These are phyloP conservation scores for Garrulus glandarius DNA, from an alignment of 2,797 vertebrate species.

Conservation along the genomic window DNA sequence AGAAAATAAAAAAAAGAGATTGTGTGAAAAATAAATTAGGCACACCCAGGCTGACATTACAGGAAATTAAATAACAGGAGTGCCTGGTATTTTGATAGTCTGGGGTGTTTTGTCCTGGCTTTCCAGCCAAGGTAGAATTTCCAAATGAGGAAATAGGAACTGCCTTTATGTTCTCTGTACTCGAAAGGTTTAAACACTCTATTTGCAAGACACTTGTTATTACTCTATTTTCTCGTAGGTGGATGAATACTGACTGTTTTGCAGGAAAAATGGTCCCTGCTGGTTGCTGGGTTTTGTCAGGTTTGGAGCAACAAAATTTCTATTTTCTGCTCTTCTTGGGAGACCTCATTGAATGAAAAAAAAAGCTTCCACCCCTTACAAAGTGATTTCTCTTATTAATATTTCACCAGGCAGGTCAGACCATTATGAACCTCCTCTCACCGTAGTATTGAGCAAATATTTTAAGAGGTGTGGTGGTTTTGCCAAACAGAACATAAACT, in stretches of 20 bases:
- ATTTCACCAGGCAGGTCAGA: constrained; percentile 16
- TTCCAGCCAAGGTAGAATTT: neutral
- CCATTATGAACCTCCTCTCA: neutral
- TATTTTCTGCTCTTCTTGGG: neutral
- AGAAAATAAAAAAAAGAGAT: neutral
- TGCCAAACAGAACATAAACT: neutral
- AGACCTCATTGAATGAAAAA: neutral
- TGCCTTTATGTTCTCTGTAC: neutral
- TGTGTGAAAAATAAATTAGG: neutral
- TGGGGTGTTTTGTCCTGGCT: neutral
- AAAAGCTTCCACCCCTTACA: neutral
- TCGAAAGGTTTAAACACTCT: neutral
- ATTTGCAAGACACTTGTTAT: neutral
- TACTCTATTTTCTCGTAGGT: neutral
- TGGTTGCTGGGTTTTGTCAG: neutral
- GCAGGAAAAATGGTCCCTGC: neutral
- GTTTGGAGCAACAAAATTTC: neutral
- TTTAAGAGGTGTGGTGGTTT: neutral
- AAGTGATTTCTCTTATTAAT: constrained; percentile 26
- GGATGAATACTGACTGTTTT: neutral
- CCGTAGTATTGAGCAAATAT: constrained; percentile 3
- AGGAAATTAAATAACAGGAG: neutral
- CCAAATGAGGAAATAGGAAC: neutral
- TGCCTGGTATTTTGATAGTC: neutral
- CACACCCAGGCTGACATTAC: neutral